Evolutionary conservation across 35 echinoderm and acorn worm genomes (phyloP), one percentile per base, ranked within the genome.

Genomic region (Stichopus chloronotus): DNA sequence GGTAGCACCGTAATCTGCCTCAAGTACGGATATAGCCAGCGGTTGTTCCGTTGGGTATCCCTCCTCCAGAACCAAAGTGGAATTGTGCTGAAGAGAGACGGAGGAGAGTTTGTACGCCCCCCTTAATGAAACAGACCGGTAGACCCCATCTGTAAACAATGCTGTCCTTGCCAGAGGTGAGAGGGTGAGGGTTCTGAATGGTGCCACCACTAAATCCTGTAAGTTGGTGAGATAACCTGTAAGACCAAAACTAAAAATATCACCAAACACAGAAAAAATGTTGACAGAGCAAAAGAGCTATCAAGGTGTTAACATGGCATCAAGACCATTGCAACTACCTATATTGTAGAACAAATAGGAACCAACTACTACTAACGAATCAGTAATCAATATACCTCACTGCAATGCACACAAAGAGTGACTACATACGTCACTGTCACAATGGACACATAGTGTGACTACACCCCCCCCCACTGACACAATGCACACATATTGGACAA

Each of bases 161-260:
- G 96, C 90, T 57, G 96, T 98, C 22, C 96, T 79, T n/a, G 92
- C 96, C 55, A 92, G 58, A 5, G 94, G 17, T 11, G 96, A 98
- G 7, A 98, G 82, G 9, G 88, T 94, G 8, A 98, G 30, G 58
- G 76, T 54, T 68, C 95, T 94, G 91, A 94, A 30, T 56, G 96
- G 57, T 0, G 92, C 96, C 19, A 95, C 77, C 55, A 98, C 84
- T 52, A 98, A 68, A 53, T 98, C 90, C 90, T 94, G 93, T 19
- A 98, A 90, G 54, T 98, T 98, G 11, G 96, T 98, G 10, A 98
- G 78, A 43, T 88, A 94, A 63, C 93, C 93, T 94, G 83, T 58
- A 77, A 43, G 30, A 43, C 3, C 30, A 43, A 78, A 79, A 5
- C 79, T 58, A 79, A 8, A 55, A 74, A 88, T 72, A 53, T 10